phyloP scores from a whole-genome alignment of 92 coral and sea anemone species.

The Epizoanthus stellaris region DNA sequence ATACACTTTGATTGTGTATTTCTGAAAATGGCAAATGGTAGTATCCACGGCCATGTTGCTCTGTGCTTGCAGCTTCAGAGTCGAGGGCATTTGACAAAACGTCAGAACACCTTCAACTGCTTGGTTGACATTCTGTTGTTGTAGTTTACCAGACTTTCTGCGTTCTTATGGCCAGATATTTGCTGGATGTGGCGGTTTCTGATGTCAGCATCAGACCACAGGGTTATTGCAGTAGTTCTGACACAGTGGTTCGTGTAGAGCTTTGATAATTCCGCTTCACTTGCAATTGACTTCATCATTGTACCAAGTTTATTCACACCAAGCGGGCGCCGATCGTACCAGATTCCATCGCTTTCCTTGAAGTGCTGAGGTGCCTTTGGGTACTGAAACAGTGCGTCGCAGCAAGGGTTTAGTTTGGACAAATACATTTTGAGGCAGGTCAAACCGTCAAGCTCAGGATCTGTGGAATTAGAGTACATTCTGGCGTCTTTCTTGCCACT shows the following conservation, averaged over 20 bases:
- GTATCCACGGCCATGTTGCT: no score
- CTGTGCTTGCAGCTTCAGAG: no score
- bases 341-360: background rate
- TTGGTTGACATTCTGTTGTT: background rate
- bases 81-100: background rate
- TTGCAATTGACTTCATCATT: conserved; percentile 30
- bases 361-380: conserved; percentile 10
- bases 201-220: conserved; percentile 28
- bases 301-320: conserved; percentile 1
- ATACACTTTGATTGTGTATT: no score
- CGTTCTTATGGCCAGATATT: conserved; percentile 10
- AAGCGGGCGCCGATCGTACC: conserved; percentile 21
- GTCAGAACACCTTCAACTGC: background rate
- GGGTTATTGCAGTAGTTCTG: conserved; percentile 7
- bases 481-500: conserved; percentile 49
- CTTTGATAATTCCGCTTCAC: background rate
- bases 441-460: conserved; percentile 47
- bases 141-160: conserved; percentile 8
- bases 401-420: conserved; percentile 33
- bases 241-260: background rate
- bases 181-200: no score
- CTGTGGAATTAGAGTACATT: conserved; percentile 51
- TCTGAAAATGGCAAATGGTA: no score
- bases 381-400: conserved; percentile 54
- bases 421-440: conserved; percentile 47